Percentiles rank a stretch among this genome's conserved stretches.
Conservation (phyloP, 2,113 vertebrate species). For the Australoheros scitulus region DNA sequence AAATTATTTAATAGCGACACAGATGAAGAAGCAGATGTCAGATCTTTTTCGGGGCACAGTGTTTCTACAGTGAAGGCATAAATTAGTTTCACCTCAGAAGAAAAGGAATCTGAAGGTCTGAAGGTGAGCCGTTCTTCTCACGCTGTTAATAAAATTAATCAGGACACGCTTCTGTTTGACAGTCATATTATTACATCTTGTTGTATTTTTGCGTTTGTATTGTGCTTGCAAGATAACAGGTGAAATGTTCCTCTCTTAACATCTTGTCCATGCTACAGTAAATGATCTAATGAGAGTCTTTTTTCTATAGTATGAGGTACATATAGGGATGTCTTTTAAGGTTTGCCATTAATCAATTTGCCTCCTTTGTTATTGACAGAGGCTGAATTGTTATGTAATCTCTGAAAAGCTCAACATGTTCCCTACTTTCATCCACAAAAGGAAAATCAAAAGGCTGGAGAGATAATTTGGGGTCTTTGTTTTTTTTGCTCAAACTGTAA, state of each 20-base stretch:
- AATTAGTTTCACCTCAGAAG: conserved; percentile 17
- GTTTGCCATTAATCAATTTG: conserved; percentile 17
- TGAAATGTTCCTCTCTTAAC: not conserved
- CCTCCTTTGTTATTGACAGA: conserved; percentile 15
- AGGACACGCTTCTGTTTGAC: not conserved
- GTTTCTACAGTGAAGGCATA: not conserved
- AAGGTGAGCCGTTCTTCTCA: conserved; percentile 24
- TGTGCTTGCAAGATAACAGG: not conserved
- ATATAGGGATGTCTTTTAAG: not conserved
- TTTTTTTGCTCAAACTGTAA: not conserved
- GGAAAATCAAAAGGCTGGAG: conserved; percentile 1
- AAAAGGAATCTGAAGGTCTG: conserved; percentile 19
- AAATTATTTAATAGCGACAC: conserved; percentile 28
- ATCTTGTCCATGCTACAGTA: not conserved
- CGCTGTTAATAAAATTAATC: conserved; percentile 10
- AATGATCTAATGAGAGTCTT: not conserved
- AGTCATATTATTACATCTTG: not conserved
- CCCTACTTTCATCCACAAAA: conserved; percentile 18
- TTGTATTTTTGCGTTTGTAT: not conserved
- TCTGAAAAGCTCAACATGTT: conserved; percentile 36
- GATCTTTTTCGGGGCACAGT: not conserved
- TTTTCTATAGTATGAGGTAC: not conserved
- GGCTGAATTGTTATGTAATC: conserved; percentile 35
- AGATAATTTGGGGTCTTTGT: not conserved
- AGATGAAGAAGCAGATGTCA: not conserved